Evolutionary conservation across 2,113 vertebrate species (phyloP), one percentile per base, ranked within the genome.

Genomic region (Forbesichthys papilliferus): DNA sequence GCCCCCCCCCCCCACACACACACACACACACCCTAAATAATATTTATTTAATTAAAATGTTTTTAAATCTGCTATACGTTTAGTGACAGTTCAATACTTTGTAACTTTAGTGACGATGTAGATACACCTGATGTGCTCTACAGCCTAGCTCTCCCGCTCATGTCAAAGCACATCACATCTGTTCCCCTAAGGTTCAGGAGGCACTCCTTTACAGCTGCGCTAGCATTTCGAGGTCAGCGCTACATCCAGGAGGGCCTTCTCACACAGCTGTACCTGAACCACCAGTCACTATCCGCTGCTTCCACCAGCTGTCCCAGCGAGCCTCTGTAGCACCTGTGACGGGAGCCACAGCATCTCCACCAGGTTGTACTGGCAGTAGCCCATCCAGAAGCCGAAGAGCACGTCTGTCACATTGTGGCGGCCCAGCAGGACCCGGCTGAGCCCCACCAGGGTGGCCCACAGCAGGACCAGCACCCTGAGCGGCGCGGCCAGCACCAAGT

Each of bases 371-470:
- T 98, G 96, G 51, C 88, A 90, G 42, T 98, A 98, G 66, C 98
- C 98, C 94, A 98, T 93, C 74, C 95, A 84, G 86, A 98, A 94
- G 10, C 98, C 97, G 8, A 95, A 98, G 12, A 92, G 75, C 80
- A 99, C 98, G 0, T 99, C 98, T 0, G 95, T 97, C 82, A 99
- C 96, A 5, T 99, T 96, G 92, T 99, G 97, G 18, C 97, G 90
- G 62, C 98, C 98, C 73, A 99, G 93, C 92, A 99, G 92, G 66
- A 99, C 94, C 16, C 98, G 93, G 11, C 97, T 99, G 66, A 99
- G 11, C 27, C 97, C 95, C 52, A 99, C 90, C 27, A 96, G 61
- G 42, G 91, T 77, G 4, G 93, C 95, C 98, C 98, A 99, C 74
- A 98, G 93, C 58, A 97, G 83, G 60, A 96, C 93, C 1, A 99